Evolutionary conservation across 1,140 invertebrate genomes (phyloP).

Genomic region (Papilio polyxenes): DNA sequence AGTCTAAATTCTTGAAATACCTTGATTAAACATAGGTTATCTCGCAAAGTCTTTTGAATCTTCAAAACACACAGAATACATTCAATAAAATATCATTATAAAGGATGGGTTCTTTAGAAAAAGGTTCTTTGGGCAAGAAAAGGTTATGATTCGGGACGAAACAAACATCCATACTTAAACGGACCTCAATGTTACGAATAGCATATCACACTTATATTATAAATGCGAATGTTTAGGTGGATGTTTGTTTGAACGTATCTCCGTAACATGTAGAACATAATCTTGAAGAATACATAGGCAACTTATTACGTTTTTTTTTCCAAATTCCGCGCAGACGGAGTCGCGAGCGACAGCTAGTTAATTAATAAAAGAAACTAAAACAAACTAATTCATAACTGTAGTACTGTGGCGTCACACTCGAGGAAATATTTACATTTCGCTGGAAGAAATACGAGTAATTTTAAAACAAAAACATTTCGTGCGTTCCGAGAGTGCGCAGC

Average conservation of each 20-base stretch:
- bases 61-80: no score
- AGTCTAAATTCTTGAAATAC: not conserved
- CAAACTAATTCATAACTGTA: not conserved
- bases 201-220: no score
- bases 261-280: not conserved
- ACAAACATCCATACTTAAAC: not conserved
- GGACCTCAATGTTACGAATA: not conserved
- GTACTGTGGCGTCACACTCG: constrained; percentile 4
- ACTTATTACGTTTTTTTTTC: no score
- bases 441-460: constrained; percentile 32
- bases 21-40: not conserved
- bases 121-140: no score
- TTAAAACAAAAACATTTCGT: constrained; percentile 22
- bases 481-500: constrained; percentile 3
- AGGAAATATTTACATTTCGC: constrained; percentile 29
- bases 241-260: no score
- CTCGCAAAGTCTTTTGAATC: no score
- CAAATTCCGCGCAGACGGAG: no score
- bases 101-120: no score
- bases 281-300: not conserved
- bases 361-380: not conserved
- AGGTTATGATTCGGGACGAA: no score
- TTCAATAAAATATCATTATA: not conserved
- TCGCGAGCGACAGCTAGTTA: not conserved
- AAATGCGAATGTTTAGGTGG: no score